Percentiles rank a stretch among this genome's conserved stretches.
Evolutionary conservation across 2,797 vertebrate genomes (phyloP).

Genomic region (Notolepis coatsorum): DNA sequence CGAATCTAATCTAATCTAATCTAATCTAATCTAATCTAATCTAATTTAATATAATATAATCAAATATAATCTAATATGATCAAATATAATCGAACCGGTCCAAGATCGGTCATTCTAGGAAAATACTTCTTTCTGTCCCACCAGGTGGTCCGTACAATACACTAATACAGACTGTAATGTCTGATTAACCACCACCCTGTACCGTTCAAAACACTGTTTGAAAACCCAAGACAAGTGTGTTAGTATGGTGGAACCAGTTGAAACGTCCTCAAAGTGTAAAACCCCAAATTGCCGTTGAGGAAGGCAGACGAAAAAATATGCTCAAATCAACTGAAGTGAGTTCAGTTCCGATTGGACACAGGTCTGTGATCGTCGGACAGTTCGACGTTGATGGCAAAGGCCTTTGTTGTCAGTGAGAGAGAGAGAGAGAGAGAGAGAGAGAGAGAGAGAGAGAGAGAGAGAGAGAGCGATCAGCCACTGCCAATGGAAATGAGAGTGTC

Average conservation of each 20-base stretch:
- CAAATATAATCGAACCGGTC: too few relatives aligned
- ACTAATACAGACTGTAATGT: too few relatives aligned
- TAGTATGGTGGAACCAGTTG: not conserved
- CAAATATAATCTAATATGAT: too few relatives aligned
- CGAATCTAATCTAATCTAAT: too few relatives aligned
- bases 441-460: too few relatives aligned
- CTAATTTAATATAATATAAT: too few relatives aligned
- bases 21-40: too few relatives aligned
- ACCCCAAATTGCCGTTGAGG: not conserved
- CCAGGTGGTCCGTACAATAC: too few relatives aligned
- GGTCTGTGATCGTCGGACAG: slow-evolving; percentile 26
- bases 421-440: too few relatives aligned
- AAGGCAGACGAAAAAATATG: slow-evolving; percentile 17
- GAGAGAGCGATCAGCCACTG: slow-evolving; percentile 45
- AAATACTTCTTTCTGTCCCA: too few relatives aligned
- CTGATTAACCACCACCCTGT: not conserved
- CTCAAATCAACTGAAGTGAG: slow-evolving; percentile 19
- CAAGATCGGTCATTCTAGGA: too few relatives aligned
- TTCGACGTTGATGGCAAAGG: slow-evolving; percentile 20
- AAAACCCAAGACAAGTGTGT: not conserved
- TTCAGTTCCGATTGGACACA: slow-evolving; percentile 13
- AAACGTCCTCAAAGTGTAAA: slow-evolving; percentile 8
- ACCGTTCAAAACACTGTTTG: not conserved
- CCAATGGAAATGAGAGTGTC: slow-evolving; percentile 59
- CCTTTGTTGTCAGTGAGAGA: slow-evolving; percentile 52